phyloP scores from a whole-genome alignment of 2,113 vertebrate species.

The Spea bombifrons region DNA sequence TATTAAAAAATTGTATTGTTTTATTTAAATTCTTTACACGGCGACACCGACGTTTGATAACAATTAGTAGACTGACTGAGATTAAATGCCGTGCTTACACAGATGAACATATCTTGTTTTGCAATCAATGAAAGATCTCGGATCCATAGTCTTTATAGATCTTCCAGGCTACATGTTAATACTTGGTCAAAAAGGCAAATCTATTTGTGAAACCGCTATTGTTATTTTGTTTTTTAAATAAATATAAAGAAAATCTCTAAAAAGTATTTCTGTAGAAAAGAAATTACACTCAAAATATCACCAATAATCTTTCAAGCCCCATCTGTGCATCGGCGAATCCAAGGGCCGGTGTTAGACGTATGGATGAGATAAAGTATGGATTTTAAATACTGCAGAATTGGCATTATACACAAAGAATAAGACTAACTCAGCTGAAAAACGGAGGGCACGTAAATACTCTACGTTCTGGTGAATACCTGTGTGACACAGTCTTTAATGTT shows the following conservation, averaged over 20 bases:
- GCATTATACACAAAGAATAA: too few relatives aligned
- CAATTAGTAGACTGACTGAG: constrained; percentile 26
- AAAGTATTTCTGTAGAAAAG: background rate
- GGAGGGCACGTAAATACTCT: too few relatives aligned
- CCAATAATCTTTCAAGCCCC: too few relatives aligned
- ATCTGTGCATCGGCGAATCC: too few relatives aligned
- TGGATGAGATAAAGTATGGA: too few relatives aligned
- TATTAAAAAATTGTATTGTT: too few relatives aligned
- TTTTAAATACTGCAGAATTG: too few relatives aligned
- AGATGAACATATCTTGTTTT: constrained; percentile 47
- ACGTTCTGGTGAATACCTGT: too few relatives aligned
- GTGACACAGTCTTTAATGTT: too few relatives aligned
- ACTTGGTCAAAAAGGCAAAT: constrained; percentile 8
- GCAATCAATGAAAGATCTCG: constrained; percentile 49
- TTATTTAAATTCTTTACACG: too few relatives aligned
- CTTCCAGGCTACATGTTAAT: background rate
- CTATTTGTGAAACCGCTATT: background rate
- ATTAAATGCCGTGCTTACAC: constrained; percentile 32
- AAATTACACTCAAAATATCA: background rate
- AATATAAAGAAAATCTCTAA: background rate
- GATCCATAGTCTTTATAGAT: constrained; percentile 54
- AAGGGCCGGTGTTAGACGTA: too few relatives aligned
- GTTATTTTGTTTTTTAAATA: constrained; percentile 45
- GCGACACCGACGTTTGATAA: background rate
- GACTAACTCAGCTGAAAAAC: too few relatives aligned